phyloP scores from a whole-genome alignment of 2,888 invertebrate species.

The Andrena flavipes region DNA sequence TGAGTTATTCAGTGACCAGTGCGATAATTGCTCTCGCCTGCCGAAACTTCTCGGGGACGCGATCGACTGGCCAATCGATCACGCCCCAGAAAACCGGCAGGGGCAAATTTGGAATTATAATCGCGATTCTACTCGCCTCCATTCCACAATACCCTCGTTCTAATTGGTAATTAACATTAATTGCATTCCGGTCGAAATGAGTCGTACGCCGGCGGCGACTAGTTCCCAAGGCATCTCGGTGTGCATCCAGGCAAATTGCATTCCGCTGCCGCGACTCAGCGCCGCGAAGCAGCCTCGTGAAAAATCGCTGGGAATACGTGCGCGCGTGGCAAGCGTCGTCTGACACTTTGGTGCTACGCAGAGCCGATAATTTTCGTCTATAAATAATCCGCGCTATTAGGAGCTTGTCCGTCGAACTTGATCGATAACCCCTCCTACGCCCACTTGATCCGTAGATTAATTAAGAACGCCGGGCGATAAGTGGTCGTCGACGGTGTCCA shows the following conservation, averaged over 20 bases:
- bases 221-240: background rate
- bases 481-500: background rate
- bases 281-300: background rate
- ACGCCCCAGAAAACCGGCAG: background rate
- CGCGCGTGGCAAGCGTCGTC: no score
- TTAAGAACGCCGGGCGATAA: conserved; percentile 22
- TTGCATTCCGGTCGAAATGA: conserved; percentile 9
- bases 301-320: background rate
- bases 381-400: no score
- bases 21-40: background rate
- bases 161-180: conserved; percentile 32
- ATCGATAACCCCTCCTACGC: background rate
- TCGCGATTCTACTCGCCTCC: background rate
- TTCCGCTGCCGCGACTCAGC: conserved; percentile 3
- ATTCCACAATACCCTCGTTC: background rate
- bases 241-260: conserved; percentile 1
- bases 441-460: conserved; percentile 13
- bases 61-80: conserved; percentile 15
- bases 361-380: no score
- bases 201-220: background rate
- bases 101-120: conserved; percentile 8
- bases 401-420: conserved; percentile 1
- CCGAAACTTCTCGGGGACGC: background rate
- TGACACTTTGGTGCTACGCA: no score
- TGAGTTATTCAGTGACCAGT: background rate